These are phyloP conservation scores for Mobula birostris DNA, from an alignment of 2,113 vertebrate genomes.

Conservation along the genomic window DNA sequence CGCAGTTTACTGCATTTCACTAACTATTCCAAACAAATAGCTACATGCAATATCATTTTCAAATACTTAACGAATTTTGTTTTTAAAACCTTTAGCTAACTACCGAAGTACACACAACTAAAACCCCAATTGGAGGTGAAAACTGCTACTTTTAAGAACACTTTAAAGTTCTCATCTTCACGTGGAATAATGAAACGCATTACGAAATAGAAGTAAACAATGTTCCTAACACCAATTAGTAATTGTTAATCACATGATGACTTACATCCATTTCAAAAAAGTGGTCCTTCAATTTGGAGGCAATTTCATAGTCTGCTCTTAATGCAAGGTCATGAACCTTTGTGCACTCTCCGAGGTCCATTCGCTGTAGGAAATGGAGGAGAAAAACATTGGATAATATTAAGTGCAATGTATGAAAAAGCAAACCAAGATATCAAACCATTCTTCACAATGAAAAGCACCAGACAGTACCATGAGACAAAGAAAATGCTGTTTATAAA, in stretches of 20 bases:
- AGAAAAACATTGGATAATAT: background rate
- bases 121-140: no score
- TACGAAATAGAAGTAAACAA: background rate
- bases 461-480: no score
- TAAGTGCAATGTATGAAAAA: background rate
- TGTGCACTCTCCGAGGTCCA: slow-evolving; percentile 96
- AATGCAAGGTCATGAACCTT: slow-evolving; percentile 95
- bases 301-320: slow-evolving; percentile 96
- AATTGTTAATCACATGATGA: slow-evolving; percentile 41
- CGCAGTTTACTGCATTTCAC: background rate
- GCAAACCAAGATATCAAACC: background rate
- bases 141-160: background rate
- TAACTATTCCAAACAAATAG: background rate
- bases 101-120: background rate
- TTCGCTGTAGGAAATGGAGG: slow-evolving; percentile 64
- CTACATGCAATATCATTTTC: no score
- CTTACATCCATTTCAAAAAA: slow-evolving; percentile 98
- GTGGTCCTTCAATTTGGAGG: slow-evolving; percentile 93
- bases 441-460: background rate
- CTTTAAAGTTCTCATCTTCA: background rate
- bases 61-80: no score
- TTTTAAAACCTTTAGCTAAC: no score
- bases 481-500: no score
- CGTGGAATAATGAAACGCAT: background rate
- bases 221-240: background rate